phyloP scores from a whole-genome alignment of 1,140 invertebrate genomes.

The Bombus confusus region DNA sequence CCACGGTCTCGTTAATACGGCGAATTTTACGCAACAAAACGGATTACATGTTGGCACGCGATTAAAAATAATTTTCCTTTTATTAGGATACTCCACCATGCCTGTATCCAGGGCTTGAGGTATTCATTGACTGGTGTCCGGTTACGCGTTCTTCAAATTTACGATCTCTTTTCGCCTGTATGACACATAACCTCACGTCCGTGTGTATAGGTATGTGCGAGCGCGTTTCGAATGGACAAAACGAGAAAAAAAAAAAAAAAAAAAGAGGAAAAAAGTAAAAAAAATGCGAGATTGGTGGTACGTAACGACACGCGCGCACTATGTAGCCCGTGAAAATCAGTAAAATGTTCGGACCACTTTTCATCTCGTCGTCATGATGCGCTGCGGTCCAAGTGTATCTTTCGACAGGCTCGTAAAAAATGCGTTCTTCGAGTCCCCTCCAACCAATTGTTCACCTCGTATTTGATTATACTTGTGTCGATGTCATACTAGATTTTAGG shows the following conservation, averaged over 20 bases:
- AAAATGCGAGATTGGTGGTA: background rate
- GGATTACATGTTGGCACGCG: background rate
- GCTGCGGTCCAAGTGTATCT: conserved; percentile 22
- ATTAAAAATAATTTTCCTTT: conserved; percentile 35
- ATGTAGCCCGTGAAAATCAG: conserved; percentile 40
- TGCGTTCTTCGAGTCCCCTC: background rate
- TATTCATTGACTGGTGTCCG: background rate
- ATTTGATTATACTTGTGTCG: conserved; percentile 9
- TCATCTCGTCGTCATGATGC: conserved; percentile 37
- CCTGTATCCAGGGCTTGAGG: background rate
- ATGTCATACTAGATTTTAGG: background rate
- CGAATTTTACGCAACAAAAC: conserved; percentile 12
- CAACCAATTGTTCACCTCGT: conserved; percentile 8
- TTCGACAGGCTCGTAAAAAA: conserved; percentile 36
- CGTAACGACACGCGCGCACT: background rate
- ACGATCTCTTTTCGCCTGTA: background rate
- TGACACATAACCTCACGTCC: background rate
- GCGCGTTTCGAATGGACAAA: background rate
- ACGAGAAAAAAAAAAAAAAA: background rate
- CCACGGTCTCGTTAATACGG: conserved; percentile 3
- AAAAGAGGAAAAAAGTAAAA: background rate
- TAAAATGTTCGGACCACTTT: conserved; percentile 49
- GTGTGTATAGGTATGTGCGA: background rate
- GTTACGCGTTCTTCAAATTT: background rate
- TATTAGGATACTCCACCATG: background rate